Evolutionary conservation across 2,888 invertebrate genomes (phyloP), one percentile per base, ranked within the genome.

Genomic region (Aquatica leii): DNA sequence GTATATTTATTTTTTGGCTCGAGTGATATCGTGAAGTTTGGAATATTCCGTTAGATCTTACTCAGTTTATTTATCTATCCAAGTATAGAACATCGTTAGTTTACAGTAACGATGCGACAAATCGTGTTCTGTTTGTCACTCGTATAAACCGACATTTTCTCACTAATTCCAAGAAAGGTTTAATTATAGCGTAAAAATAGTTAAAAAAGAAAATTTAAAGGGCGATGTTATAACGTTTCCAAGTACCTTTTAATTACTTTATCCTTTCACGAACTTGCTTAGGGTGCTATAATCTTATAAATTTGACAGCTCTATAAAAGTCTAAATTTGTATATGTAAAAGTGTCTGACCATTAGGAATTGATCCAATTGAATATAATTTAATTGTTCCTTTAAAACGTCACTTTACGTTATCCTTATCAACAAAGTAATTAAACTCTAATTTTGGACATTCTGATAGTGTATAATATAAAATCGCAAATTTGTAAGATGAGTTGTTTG

Each of bases 41-140:
- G 55, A 59, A 59, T 56, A 64, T 54, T 56, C 59, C 35, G 54
- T 56, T 59, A 59, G 59, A 64, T 37, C 51, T 54, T 55, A 31
- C 34, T 59, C 49, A 43, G 64, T 64, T 64, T 64, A 64, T 64
- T 59, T 59, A 55, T 59, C 49, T 46, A 48, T 64, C 64, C 56
- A 59, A 59, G 59, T 59, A 64, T 64, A 64, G 64, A 57, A 64
- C 55, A n/a, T n/a, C 43, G 50, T 31, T 41, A 49, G 62, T 63
- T 63, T 58, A 63, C 58, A 59, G 24, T 59, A 51, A 59, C 21
- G 41, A 11, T 43, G 64, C 58, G 63, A 63, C 63, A 63, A 59
- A 52, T 46, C 15, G 15, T 17, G 12, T 35, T 35, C 34, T 52
- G 14, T 52, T 35, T 31, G 34, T 50, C 31, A 50, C 11, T 9